Evolutionary conservation across 2,797 vertebrate species (phyloP).

Genomic region (Phoebastria nigripes): DNA sequence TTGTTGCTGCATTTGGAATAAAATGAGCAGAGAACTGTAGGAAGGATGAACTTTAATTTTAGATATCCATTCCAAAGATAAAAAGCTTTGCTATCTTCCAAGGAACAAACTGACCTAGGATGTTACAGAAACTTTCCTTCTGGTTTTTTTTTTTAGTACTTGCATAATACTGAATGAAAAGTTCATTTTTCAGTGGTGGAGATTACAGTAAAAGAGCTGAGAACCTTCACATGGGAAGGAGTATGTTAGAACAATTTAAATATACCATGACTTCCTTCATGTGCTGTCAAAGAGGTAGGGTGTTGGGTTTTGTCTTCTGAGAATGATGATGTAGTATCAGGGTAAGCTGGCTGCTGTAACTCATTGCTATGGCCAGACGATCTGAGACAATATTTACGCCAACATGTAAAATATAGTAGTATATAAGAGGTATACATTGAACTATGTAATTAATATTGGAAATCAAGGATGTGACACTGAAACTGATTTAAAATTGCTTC

Average conservation of each 20-base stretch:
- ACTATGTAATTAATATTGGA: not conserved
- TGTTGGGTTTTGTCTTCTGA: not conserved
- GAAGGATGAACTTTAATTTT: conserved; percentile 32
- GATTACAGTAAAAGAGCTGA: not conserved
- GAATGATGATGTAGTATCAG: not conserved
- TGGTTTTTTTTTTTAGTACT: not conserved
- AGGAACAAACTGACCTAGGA: conserved; percentile 21
- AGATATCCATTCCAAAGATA: conserved; percentile 20
- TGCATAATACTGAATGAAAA: not conserved
- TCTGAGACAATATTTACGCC: not conserved
- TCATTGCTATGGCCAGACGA: not conserved
- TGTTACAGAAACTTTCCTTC: not conserved
- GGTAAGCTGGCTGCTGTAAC: not conserved
- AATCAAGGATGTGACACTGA: not conserved
- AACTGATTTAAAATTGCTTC: not conserved
- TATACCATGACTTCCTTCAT: not conserved
- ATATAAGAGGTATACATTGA: not conserved
- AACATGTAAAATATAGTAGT: not conserved
- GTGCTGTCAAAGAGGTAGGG: not conserved
- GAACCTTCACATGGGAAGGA: not conserved
- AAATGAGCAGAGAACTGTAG: not conserved
- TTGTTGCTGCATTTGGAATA: not conserved
- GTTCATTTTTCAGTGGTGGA: not conserved
- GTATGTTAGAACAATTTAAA: not conserved
- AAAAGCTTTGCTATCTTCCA: conserved; percentile 28